These are phyloP conservation scores for Heptascelio sp. DNA, from an alignment of 2,888 invertebrate species.

Conservation along the genomic window DNA sequence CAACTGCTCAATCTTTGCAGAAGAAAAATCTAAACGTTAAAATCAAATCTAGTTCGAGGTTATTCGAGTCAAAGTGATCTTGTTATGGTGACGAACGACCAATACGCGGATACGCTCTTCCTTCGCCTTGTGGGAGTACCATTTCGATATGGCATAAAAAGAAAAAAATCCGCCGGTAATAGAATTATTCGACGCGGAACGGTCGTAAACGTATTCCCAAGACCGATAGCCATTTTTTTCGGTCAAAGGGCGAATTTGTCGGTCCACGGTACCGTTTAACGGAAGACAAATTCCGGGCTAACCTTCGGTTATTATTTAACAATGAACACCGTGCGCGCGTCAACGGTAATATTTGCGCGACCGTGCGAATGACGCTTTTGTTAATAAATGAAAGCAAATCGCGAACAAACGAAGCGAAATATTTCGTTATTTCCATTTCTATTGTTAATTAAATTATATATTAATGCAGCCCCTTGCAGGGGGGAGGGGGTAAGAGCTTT, in stretches of 20 bases:
- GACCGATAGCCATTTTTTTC: conserved; percentile 84
- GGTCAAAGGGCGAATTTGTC: conserved; percentile 84
- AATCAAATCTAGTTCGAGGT: conserved; percentile 63
- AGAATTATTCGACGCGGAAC: conserved; percentile 84
- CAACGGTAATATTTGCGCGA: conserved; percentile 7
- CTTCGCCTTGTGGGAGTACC: conserved; percentile 66
- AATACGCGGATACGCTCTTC: conserved; percentile 55
- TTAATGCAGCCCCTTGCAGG: no score
- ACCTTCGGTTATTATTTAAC: conserved; percentile 49
- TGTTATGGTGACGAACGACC: conserved; percentile 79
- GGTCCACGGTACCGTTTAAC: conserved; percentile 78
- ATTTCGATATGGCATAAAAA: conserved; percentile 81
- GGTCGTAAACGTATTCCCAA: conserved; percentile 84
- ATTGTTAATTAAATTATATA: no score
- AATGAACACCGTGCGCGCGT: conserved; percentile 34
- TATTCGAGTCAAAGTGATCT: conserved; percentile 73
- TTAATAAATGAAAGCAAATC: not conserved
- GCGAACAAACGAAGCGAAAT: no score
- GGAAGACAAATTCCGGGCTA: conserved; percentile 52
- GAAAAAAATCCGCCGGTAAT: conserved; percentile 83
- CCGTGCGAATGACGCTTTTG: not conserved
- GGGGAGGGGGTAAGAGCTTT: no score
- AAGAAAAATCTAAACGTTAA: conserved; percentile 51
- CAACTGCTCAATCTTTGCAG: conserved; percentile 2
- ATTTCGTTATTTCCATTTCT: no score